Evolutionary conservation across 2,888 invertebrate genomes (phyloP).

Genomic region (Nomada goodeniana): DNA sequence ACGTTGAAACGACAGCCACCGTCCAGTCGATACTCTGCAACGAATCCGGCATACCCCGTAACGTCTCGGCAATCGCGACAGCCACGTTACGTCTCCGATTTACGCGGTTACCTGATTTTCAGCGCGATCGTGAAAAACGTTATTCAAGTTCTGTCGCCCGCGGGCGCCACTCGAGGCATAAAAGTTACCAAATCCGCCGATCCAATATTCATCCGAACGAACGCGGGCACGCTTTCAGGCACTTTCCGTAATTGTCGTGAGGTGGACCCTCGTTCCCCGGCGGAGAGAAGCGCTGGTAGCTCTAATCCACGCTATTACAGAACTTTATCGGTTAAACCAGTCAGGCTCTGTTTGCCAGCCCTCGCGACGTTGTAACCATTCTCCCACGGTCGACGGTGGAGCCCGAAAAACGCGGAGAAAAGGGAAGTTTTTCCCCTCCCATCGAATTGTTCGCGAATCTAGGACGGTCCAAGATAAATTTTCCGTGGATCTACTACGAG

Average conservation of each 20-base stretch:
- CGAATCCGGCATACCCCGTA: not conserved
- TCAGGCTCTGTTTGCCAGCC: constrained; percentile 57
- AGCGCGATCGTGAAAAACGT: constrained; percentile 4
- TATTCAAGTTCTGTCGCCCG: constrained; percentile 23
- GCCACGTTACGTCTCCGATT: not conserved
- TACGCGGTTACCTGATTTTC: constrained; percentile 2
- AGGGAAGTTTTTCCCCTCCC: constrained; percentile 6
- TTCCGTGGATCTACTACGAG: constrained; percentile 48
- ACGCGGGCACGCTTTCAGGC: constrained; percentile 34
- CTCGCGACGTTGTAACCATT: constrained; percentile 40
- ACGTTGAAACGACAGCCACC: too few relatives aligned
- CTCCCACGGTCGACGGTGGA: not conserved
- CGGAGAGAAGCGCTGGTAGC: constrained; percentile 42
- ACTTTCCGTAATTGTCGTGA: constrained; percentile 56
- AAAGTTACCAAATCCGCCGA: constrained; percentile 52
- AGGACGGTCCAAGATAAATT: constrained; percentile 59
- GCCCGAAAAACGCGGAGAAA: constrained; percentile 11
- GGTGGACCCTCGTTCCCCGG: constrained; percentile 34
- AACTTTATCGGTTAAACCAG: constrained; percentile 65
- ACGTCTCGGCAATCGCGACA: not conserved
- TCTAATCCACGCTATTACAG: constrained; percentile 67
- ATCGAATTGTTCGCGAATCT: constrained; percentile 49
- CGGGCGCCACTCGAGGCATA: constrained; percentile 2
- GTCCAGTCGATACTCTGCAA: not conserved
- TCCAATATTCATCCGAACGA: constrained; percentile 56